These are phyloP conservation scores for Panagrolaimus sp. DNA, from an alignment of 1,140 invertebrate species.

Conservation along the genomic window DNA sequence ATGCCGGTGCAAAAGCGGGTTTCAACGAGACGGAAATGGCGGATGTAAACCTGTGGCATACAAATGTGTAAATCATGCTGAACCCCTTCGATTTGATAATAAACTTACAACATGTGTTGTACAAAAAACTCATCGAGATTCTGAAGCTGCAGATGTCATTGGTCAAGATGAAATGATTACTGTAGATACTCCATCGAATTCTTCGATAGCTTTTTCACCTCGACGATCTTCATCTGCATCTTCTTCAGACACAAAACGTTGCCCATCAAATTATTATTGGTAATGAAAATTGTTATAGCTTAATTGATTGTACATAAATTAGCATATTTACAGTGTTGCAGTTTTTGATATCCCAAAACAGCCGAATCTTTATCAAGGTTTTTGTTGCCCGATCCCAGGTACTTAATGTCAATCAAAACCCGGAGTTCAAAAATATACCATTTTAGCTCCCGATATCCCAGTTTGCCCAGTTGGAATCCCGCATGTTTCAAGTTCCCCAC, in stretches of 20 bases:
- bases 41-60: conserved; percentile 51
- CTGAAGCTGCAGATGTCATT: background rate
- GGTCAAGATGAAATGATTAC: background rate
- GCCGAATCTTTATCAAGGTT: conserved; percentile 38
- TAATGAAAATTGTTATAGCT: no score
- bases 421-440: conserved; percentile 24
- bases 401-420: no score
- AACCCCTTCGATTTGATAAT: conserved; percentile 37
- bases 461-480: conserved; percentile 50
- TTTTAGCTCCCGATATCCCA: conserved; percentile 31
- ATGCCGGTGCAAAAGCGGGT: conserved; percentile 50
- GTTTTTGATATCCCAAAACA: conserved; percentile 46
- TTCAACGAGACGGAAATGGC: conserved; percentile 47
- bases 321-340: no score
- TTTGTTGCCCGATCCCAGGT: no score
- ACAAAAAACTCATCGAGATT: conserved; percentile 18
- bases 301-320: no score
- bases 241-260: background rate
- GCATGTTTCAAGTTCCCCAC: conserved; percentile 35
- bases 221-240: background rate
- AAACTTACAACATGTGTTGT: conserved; percentile 28
- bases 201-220: background rate
- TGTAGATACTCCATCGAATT: background rate
- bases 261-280: no score
- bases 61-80: conserved; percentile 40